A percentile compares a stretch with the other conserved stretches of the same genome.
phyloP scores from a whole-genome alignment of 53 echinoderm and acorn worm genomes.

The Stichopus horrens region DNA sequence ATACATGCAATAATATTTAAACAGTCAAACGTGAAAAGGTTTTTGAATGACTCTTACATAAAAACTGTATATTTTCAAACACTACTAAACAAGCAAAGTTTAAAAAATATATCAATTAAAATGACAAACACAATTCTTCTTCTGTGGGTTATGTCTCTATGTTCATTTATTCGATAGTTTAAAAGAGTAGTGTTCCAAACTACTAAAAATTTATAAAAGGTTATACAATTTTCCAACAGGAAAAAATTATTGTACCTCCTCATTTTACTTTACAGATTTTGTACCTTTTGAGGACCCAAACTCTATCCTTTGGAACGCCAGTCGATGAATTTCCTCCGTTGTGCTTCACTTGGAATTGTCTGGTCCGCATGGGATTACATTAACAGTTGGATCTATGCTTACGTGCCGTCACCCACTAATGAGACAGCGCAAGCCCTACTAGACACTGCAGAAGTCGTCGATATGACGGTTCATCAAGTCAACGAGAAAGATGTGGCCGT shows the following conservation, averaged over 20 bases:
- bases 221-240: too few species aligned
- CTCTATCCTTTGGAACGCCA: background rate
- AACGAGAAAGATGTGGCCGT: conserved; percentile 71
- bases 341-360: conserved; percentile 51
- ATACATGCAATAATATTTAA: too few species aligned
- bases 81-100: too few species aligned
- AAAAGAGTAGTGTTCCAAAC: too few species aligned
- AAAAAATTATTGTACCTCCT: background rate
- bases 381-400: conserved; percentile 50
- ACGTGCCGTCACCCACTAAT: conserved; percentile 17
- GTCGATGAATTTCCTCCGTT: conserved; percentile 63
- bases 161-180: too few species aligned
- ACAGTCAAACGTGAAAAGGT: too few species aligned
- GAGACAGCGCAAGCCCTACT: conserved; percentile 45
- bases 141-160: too few species aligned
- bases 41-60: too few species aligned
- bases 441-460: background rate
- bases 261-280: conserved; percentile 4
- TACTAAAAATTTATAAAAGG: too few species aligned
- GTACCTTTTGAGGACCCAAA: background rate
- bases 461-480: conserved; percentile 38
- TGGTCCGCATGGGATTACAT: conserved; percentile 55
- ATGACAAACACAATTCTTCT: too few species aligned
- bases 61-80: too few species aligned
- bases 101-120: too few species aligned